A percentile compares a stretch with the other conserved stretches of the same genome.
phyloP scores from a whole-genome alignment of 2,113 vertebrate genomes.

The Barbus barbus region DNA sequence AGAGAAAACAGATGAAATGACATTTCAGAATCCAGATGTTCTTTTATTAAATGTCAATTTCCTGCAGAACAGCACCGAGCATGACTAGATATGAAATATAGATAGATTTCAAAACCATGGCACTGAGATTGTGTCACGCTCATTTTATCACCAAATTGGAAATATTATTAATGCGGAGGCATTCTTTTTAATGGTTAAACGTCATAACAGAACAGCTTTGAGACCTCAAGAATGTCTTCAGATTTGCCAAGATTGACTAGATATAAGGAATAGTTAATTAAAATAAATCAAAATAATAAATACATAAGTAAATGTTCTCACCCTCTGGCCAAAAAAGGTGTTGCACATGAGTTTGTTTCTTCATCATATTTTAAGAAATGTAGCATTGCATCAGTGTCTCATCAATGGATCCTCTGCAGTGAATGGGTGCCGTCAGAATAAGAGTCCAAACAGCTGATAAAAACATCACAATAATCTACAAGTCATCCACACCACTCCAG shows the following conservation, averaged over 20 bases:
- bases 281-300: background rate
- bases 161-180: background rate
- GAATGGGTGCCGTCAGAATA: background rate
- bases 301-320: background rate
- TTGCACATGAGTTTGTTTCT: background rate
- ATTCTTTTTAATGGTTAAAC: background rate
- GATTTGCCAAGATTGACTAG: background rate
- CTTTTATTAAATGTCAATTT: constrained; percentile 4
- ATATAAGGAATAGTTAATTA: background rate
- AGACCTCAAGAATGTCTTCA: background rate
- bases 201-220: background rate
- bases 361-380: background rate
- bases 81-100: constrained; percentile 1
- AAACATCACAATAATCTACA: background rate
- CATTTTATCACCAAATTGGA: background rate
- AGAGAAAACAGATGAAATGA: constrained; percentile 9
- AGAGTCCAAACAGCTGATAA: background rate
- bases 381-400: background rate
- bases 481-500: background rate
- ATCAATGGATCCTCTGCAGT: background rate
- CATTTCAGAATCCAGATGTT: constrained; percentile 30
- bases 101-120: background rate
- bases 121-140: background rate
- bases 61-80: background rate
- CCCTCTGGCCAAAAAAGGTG: background rate